A percentile compares a stretch with the other conserved stretches of the same genome.
phyloP scores from a whole-genome alignment of 2,113 vertebrate species.

The Passer domesticus region DNA sequence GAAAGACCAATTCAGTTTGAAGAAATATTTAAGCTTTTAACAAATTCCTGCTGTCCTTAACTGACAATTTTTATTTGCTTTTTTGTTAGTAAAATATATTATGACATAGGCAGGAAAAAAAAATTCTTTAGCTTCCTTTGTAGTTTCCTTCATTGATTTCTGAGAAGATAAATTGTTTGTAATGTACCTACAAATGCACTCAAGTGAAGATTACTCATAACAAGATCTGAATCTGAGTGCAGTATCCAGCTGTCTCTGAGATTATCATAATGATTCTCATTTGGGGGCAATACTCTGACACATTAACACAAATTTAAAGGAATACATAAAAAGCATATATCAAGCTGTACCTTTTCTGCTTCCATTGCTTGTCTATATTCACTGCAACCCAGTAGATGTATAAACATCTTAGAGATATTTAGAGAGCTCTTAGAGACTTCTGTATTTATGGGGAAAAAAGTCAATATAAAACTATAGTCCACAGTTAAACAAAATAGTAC shows the following conservation, averaged over 20 bases:
- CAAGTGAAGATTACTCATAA: not conserved
- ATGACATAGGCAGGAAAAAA: not conserved
- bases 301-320: slow-evolving; percentile 3
- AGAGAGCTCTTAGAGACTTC: not conserved
- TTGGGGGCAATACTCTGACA: not conserved
- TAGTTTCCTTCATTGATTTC: slow-evolving; percentile 32
- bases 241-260: slow-evolving; percentile 5
- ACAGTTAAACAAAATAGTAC: accelerated
- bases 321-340: not conserved
- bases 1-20: not conserved
- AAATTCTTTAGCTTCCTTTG: slow-evolving; percentile 1
- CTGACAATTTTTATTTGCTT: not conserved
- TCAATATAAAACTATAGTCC: not conserved
- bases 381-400: not conserved
- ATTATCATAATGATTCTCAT: slow-evolving; percentile 6
- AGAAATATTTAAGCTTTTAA: not conserved
- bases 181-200: slow-evolving; percentile 35
- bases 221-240: slow-evolving; percentile 6
- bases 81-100: not conserved
- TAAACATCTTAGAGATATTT: not conserved
- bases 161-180: not conserved
- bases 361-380: not conserved
- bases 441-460: not conserved
- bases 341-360: not conserved
- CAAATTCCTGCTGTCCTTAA: not conserved